These are phyloP conservation scores for Regulus satrapa DNA, from an alignment of 2,113 vertebrate genomes.

Conservation along the genomic window DNA sequence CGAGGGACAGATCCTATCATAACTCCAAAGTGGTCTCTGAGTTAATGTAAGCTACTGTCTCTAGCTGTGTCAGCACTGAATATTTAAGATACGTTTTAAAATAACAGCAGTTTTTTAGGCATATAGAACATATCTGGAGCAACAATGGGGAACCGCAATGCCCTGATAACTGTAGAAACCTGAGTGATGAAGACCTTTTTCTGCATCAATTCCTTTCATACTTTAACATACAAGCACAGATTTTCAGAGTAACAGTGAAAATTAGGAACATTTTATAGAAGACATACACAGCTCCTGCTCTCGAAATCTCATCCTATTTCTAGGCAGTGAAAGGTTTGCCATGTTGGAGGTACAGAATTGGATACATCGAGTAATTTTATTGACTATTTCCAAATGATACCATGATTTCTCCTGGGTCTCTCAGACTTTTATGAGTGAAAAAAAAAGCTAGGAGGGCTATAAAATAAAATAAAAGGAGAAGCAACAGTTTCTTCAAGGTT, in stretches of 20 bases:
- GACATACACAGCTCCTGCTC: background rate
- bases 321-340: background rate
- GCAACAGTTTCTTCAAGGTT: background rate
- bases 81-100: background rate
- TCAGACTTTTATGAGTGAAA: background rate
- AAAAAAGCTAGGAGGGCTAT: background rate
- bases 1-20: background rate
- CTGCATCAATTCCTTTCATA: background rate
- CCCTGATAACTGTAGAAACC: background rate
- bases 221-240: background rate
- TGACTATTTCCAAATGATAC: background rate
- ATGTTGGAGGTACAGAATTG: background rate
- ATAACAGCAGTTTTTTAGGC: background rate
- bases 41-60: background rate
- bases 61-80: background rate
- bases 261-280: background rate
- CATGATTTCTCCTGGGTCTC: background rate
- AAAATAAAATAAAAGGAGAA: background rate
- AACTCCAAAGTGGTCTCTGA: background rate
- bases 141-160: fast-evolving
- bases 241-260: background rate
- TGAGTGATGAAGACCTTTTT: background rate
- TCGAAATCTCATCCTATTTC: background rate
- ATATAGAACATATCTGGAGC: background rate
- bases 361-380: background rate